A percentile compares a stretch with the other conserved stretches of the same genome.
phyloP scores from a whole-genome alignment of 2,888 invertebrate species.

The Ferrisia virgata region DNA sequence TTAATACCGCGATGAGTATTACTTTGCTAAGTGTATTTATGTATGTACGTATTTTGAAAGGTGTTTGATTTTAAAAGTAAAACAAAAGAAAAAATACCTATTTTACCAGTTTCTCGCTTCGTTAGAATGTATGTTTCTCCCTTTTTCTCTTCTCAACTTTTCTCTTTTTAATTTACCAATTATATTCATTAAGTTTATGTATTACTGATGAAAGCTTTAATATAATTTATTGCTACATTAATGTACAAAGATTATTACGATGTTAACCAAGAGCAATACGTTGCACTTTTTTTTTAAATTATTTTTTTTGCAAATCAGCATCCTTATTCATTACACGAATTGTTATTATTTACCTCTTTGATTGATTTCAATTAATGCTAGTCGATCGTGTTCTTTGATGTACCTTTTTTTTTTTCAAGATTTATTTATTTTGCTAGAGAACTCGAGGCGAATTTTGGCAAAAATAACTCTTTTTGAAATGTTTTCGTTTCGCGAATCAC shows the following conservation, averaged over 20 bases:
- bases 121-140: not conserved
- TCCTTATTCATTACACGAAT: not conserved
- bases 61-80: not conserved
- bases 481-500: too few relatives aligned
- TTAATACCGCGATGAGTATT: not conserved
- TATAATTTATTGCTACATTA: conserved; percentile 16
- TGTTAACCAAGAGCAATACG: conserved; percentile 18
- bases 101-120: not conserved
- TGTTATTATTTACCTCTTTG: not conserved
- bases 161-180: conserved; percentile 27
- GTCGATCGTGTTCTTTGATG: not conserved
- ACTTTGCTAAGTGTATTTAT: not conserved
- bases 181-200: not conserved
- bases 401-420: not conserved
- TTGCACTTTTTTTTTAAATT: not conserved
- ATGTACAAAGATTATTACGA: not conserved
- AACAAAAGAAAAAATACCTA: not conserved
- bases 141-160: not conserved
- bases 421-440: not conserved
- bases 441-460: not conserved
- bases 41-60: not conserved
- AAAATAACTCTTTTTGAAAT: not conserved
- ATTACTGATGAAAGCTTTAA: conserved; percentile 24
- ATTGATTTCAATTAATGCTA: not conserved
- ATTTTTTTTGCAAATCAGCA: not conserved